Base-by-base conservation (phyloP, 2,888 invertebrate genomes). In the Lasioglossum leucozonium region DNA sequence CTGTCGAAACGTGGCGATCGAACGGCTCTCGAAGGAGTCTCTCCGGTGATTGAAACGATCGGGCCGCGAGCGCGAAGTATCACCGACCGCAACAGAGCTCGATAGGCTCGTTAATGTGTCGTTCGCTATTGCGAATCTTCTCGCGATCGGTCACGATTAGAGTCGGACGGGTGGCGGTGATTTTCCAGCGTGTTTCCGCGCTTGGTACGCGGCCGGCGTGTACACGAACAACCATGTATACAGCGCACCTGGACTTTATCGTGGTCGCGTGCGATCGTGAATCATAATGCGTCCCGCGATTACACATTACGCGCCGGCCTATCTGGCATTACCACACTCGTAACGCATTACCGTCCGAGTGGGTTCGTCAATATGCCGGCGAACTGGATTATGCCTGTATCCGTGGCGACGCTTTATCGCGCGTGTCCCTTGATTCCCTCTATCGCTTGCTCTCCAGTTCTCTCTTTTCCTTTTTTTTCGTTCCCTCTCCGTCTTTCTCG, bases 201-300 rank as follows among this genome's bases (percentile, higher is more conserved):
- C 26, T 40, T n/a, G 37, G 69, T 69, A 67, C 30, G 37, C 26
- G 44, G 18, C n/a, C 13, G 22, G 51, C 26, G 47, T 16, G 44
- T 44, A 47, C 34, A 75, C 71, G 69, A 37, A n/a, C 40, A 37
- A 79, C 69, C 79, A 34, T 67, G 65, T 34, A 67, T 67, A 67
- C 65, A 67, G 76, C 76, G 40, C 76, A 73, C 58, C 77, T 72
- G 77, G 67, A 84, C 76, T 87, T 90, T 90, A 90, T 90, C 87
- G 87, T 72, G 81, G 18, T 87, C 79, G 87, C 82, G 87, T 87
- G 84, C 82, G 77, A 79, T 79, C 81, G 83, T 89, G 86, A 88
- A 89, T 89, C 89, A 89, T 90, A 89, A 89, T 90, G 86, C 84
- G 74, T 82, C 86, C 72, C 72, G 75, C 82, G 90, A 89, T 89